Conservation (phyloP, 2,797 vertebrate genomes). For the Halcyon leucocephala region DNA sequence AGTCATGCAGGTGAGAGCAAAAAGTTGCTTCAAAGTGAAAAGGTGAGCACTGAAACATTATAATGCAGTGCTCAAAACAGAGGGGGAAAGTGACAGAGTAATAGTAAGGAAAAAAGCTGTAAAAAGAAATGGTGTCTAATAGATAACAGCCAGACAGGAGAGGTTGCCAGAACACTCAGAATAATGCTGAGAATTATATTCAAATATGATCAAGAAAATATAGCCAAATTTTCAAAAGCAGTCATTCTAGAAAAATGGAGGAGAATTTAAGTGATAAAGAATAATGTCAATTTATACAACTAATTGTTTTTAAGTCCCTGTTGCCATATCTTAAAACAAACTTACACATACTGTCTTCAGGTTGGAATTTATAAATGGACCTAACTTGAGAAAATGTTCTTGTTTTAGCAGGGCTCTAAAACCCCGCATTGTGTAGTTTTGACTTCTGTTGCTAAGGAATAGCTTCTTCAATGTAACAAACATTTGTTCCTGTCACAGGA, state of each 20-base stretch:
- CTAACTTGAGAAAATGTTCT: background rate
- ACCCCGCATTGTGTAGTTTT: background rate
- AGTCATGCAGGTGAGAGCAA: background rate
- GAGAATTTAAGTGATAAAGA: background rate
- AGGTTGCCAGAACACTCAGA: background rate
- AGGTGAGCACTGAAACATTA: background rate
- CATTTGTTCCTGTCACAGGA: background rate
- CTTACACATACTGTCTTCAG: background rate
- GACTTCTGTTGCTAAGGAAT: background rate
- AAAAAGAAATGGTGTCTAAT: background rate
- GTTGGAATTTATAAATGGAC: background rate
- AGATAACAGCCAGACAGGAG: background rate
- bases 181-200: slow-evolving; percentile 8
- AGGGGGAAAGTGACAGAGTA: background rate
- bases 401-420: background rate
- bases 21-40: background rate
- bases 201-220: background rate
- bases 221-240: background rate
- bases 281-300: background rate
- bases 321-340: background rate
- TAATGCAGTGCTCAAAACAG: background rate
- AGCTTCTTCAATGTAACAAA: background rate
- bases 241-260: background rate
- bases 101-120: background rate
- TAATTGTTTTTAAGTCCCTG: background rate